These are phyloP conservation scores for Ceryle rudis DNA, from an alignment of 2,797 vertebrate species.

Conservation along the genomic window DNA sequence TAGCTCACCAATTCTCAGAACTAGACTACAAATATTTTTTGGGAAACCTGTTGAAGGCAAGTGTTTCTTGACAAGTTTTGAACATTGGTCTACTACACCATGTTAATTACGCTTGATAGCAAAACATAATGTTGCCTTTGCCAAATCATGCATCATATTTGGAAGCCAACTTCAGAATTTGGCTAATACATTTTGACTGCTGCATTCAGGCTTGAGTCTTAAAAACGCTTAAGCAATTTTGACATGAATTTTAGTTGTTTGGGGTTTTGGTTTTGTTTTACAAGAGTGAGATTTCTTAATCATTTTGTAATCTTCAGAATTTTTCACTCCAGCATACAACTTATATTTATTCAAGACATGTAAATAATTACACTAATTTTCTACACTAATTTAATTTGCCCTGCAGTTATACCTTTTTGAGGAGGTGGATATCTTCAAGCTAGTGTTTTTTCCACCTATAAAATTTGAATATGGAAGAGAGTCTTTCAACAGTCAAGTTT, in stretches of 20 bases:
- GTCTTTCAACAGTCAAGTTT: not conserved
- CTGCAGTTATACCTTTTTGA: not conserved
- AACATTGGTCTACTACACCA: not conserved
- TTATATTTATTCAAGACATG: not conserved
- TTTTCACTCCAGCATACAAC: not conserved
- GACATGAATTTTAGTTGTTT: not conserved
- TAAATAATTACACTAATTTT: not conserved
- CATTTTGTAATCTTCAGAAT: not conserved
- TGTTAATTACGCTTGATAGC: not conserved
- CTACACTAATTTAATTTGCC: not conserved
- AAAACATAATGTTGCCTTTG: not conserved
- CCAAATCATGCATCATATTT: not conserved
- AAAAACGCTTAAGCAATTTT: not conserved
- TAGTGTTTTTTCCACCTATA: not conserved
- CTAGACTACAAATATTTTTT: not conserved
- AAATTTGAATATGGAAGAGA: not conserved
- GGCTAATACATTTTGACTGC: not conserved
- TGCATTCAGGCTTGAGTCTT: not conserved
- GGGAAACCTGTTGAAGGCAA: not conserved
- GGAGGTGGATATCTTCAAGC: not conserved
- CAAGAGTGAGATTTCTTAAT: not conserved
- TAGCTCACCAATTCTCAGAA: not conserved
- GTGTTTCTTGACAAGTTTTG: not conserved
- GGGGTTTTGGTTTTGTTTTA: not conserved
- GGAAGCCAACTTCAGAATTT: not conserved